Evolutionary conservation across 1,140 invertebrate species (phyloP).

Genomic region (Eurosta solidaginis): DNA sequence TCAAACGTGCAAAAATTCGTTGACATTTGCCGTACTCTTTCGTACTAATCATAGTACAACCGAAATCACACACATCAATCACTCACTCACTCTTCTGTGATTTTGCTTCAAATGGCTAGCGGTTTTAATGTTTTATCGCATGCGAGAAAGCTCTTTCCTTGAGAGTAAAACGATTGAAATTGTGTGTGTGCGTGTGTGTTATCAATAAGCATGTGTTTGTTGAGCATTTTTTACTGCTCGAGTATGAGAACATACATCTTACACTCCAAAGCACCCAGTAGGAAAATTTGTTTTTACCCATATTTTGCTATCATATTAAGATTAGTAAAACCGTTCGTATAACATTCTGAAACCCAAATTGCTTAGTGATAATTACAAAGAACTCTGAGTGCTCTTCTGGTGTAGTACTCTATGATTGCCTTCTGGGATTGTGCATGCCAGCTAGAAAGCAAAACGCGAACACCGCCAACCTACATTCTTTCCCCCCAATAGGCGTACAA

Average conservation of each 20-base stretch:
- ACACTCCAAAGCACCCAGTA: neutral
- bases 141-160: slow-evolving; percentile 7
- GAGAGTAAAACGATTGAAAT: neutral
- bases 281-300: neutral
- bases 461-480: too few relatives aligned
- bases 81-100: neutral
- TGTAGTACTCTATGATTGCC: too few relatives aligned
- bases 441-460: too few relatives aligned
- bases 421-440: too few relatives aligned
- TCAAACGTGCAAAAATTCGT: slow-evolving; percentile 23
- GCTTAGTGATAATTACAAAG: too few relatives aligned
- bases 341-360: too few relatives aligned
- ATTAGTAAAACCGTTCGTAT: too few relatives aligned
- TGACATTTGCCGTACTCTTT: neutral
- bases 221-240: neutral
- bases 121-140: neutral
- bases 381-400: too few relatives aligned
- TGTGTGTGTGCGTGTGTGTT: neutral
- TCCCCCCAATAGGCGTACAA: too few relatives aligned
- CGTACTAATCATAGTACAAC: too few relatives aligned
- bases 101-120: neutral
- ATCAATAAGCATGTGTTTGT: neutral
- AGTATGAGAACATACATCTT: neutral
- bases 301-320: too few relatives aligned
- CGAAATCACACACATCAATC: neutral